Evolutionary conservation across 2,888 invertebrate genomes (phyloP), one percentile per base, ranked within the genome.

Genomic region (Cabera pusaria): DNA sequence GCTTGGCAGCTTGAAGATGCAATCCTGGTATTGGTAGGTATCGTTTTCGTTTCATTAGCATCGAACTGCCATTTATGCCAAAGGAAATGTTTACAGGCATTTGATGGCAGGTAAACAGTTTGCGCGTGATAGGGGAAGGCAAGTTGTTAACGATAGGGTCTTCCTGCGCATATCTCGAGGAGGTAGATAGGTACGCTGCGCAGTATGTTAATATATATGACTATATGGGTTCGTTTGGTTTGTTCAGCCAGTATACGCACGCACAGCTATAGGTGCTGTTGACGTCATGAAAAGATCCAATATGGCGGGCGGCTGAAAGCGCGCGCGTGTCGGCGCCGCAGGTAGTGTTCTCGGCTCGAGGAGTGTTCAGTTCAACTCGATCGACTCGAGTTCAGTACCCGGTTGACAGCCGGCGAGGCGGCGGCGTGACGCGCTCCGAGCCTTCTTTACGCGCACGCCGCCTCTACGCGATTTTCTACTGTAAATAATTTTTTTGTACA

Each of bases 361-460:
- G 62, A 68, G 67, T 67, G 67, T 64, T 68, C 66, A 59, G 67
- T 64, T 68, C 66, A 59, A 69, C 64, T 69, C 65, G 70, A 74
- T 69, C 72, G 70, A 71, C 64, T 60, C 52, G 73, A 78, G 83
- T 84, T 87, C 83, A 88, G 88, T 88, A 86, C 83, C 86, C 86
- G 87, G 83, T 81, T 80, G 84, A 83, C 84, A 82, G 77, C 86
- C 86, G 86, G 83, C 65, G 80, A 79, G 82, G 83, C 81, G 84
- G 86, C 80, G 80, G 83, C 79, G 81, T 78, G 63, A 72, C 60
- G 64, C 67, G 57, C 39, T 53, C 50, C 34, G 57, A 64, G 56
- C 56, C 58, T 66, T 55, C 45, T 52, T 60, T 63, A 73, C 76
- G 76, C 80, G 76, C 76, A 73, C 85, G 85, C 85, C 87, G 86